Evolutionary conservation across 2,888 invertebrate species (phyloP), one percentile per base, ranked within the genome.

Genomic region (Alsophila aescularia): DNA sequence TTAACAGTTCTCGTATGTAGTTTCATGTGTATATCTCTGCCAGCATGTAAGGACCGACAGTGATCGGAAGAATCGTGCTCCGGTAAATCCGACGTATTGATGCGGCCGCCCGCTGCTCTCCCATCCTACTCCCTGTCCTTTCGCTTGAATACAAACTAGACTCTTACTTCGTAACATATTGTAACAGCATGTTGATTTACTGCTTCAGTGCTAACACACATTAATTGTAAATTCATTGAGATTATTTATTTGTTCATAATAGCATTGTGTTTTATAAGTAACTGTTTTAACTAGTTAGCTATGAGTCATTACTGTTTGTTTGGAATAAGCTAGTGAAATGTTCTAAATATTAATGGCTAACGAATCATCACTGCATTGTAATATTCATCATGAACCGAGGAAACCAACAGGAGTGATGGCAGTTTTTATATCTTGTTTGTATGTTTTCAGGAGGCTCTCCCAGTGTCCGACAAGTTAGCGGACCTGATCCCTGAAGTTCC

Each of bases 401-500:
- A 15, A 41, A 31, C 0, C 1, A 9, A 10, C 15, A 9, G 4
- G 2, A 24, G 1, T 39, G n/a, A 21, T 27, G 27, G 7, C 14
- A 31, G 14, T 45, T 45, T 9, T 37, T 39, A 35, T 50, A 41
- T 43, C 24, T n/a, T 40, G 9, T 40, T 15, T 54, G 34, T 59
- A 32, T 52, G 21, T 55, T 87, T 87, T 31, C 85, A 90, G 90
- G 90, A 90, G 16, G 66, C 75, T 21, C 61, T 84, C 51, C 73
- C 81, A 4, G 73, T 81, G 55, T 74, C 79, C 43, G 90, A 90
- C 70, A 90, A 90, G 75, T 75, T 90, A 67, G 81, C 86, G 21
- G 90, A 89, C 57, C 72, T 90, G 70, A 87, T 90, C 62, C 85
- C 90, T 8, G 90, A 90, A 69, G 72, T 90, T 48, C 86, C 90